A percentile compares a stretch with the other conserved stretches of the same genome.
phyloP scores from a whole-genome alignment of 1,140 invertebrate species.

The Dreissena polymorpha region DNA sequence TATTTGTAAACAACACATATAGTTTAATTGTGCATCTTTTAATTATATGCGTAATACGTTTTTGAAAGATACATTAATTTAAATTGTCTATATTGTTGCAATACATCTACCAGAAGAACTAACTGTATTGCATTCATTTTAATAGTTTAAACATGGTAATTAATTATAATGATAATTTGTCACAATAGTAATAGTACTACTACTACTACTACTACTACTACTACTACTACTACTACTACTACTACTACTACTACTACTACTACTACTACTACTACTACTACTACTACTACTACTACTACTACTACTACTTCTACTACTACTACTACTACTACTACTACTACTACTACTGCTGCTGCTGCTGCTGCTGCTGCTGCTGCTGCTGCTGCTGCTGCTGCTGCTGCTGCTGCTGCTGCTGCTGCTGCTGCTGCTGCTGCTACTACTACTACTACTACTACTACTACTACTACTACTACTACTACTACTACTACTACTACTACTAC shows the following conservation, averaged over 20 bases:
- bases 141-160: too few relatives aligned
- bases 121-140: too few relatives aligned
- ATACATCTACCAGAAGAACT: too few relatives aligned
- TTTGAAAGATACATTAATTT: too few relatives aligned
- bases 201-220: constrained; percentile 2
- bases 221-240: constrained; percentile 20
- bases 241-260: constrained; percentile 16
- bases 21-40: too few relatives aligned
- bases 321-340: constrained; percentile 14
- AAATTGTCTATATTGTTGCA: too few relatives aligned
- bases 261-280: constrained; percentile 7
- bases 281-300: constrained; percentile 7
- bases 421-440: too few relatives aligned
- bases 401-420: constrained; percentile 1
- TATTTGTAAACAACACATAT: too few relatives aligned
- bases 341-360: constrained; percentile 3
- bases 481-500: neutral
- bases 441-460: constrained; percentile 2
- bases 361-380: constrained; percentile 2
- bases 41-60: too few relatives aligned
- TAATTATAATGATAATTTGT: too few relatives aligned
- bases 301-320: constrained; percentile 17
- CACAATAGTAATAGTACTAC: neutral
- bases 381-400: neutral
- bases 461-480: neutral